Conservation (phyloP, 2,113 vertebrate species). For the Rhinopithecus roxellana region DNA sequence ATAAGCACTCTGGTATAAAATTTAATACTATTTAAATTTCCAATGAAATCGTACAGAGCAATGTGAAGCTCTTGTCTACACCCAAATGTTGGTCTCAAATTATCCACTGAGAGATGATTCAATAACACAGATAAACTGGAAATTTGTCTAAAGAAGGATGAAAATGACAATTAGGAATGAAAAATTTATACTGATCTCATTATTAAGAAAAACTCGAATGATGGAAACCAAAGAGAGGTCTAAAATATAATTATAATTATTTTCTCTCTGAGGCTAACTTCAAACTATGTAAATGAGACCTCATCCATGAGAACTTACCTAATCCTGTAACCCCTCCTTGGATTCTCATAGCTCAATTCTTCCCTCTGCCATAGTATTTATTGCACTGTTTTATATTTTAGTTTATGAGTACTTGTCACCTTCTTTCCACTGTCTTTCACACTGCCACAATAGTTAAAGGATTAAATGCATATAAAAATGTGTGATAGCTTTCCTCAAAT, state of each 20-base stretch:
- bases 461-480: not conserved
- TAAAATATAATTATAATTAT: not conserved
- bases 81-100: not conserved
- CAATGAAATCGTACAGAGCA: not conserved
- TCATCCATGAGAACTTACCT: not conserved
- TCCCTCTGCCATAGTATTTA: not conserved
- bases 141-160: constrained; percentile 58
- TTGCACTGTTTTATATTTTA: not conserved
- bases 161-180: constrained; percentile 13
- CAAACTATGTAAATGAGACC: not conserved
- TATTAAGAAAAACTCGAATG: not conserved
- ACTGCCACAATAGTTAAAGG: not conserved
- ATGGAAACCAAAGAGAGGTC: not conserved
- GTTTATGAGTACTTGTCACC: not conserved
- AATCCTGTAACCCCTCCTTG: not conserved
- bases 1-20: constrained; percentile 35
- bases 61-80: not conserved
- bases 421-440: not conserved
- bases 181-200: not conserved
- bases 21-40: not conserved
- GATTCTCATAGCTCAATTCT: not conserved
- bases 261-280: not conserved
- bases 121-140: not conserved
- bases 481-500: not conserved
- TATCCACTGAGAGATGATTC: not conserved